Conservation (phyloP, 2,113 vertebrate genomes). For the Corythaeola cristata region DNA sequence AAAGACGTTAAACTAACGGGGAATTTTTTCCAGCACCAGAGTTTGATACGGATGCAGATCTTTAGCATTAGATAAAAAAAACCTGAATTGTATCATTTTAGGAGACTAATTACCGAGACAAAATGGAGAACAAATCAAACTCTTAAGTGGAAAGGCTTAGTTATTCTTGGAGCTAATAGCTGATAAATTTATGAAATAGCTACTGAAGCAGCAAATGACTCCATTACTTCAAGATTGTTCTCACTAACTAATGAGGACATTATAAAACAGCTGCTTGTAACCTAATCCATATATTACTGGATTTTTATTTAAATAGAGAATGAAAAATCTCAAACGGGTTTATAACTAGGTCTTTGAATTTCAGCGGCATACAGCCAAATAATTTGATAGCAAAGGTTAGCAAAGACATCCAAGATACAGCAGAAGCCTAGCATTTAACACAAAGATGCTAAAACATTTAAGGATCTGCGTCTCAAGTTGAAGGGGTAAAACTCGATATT, state of each 20-base stretch:
- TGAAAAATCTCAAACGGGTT: background rate
- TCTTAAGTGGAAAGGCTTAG: background rate
- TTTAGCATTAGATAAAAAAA: background rate
- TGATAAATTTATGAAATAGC: slow-evolving; percentile 27
- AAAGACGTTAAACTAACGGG: background rate
- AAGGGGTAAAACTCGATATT: background rate
- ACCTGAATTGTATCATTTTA: background rate
- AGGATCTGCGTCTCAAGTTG: background rate
- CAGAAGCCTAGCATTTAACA: background rate
- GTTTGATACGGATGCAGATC: background rate
- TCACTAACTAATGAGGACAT: background rate
- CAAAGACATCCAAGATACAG: background rate
- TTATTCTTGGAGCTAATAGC: slow-evolving; percentile 23
- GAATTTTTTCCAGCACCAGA: background rate
- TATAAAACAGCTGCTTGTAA: background rate
- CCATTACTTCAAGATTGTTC: background rate
- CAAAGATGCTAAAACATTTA: background rate
- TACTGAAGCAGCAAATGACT: background rate
- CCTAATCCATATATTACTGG: background rate
- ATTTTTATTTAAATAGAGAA: slow-evolving; percentile 14
- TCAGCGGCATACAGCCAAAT: background rate
- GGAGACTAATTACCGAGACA: background rate
- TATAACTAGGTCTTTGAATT: background rate
- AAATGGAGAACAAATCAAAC: slow-evolving; percentile 22
- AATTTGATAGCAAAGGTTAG: background rate